Evolutionary conservation across 2,888 invertebrate genomes (phyloP).

Genomic region (Melikaiella ostensackeni): DNA sequence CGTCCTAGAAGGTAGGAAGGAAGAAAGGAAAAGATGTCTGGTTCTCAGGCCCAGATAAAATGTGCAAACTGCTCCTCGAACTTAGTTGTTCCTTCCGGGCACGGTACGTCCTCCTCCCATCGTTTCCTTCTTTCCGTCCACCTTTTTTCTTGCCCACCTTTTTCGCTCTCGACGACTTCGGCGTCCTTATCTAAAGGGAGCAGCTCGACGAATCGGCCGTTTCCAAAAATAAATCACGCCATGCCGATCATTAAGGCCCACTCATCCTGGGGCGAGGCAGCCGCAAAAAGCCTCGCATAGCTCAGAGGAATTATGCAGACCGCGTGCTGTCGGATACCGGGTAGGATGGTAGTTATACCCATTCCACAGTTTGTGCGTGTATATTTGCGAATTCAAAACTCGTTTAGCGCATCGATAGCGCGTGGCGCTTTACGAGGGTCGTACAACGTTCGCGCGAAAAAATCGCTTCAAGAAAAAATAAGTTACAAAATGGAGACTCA

Average conservation of each 20-base stretch:
- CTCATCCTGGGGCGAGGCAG: constrained; percentile 46
- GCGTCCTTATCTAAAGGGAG: constrained; percentile 35
- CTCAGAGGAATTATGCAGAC: constrained; percentile 65
- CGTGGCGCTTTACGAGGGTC: constrained; percentile 43
- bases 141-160: constrained; percentile 22
- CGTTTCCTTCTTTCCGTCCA: constrained; percentile 40
- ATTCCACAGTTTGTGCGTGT: constrained; percentile 60
- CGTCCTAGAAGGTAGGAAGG: constrained; percentile 21
- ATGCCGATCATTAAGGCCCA: constrained; percentile 65
- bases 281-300: constrained; percentile 51
- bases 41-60: constrained; percentile 60
- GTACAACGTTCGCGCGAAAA: constrained; percentile 27
- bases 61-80: constrained; percentile 58
- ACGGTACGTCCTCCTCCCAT: constrained; percentile 44
- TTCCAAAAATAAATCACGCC: constrained; percentile 73
- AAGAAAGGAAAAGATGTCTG: constrained; percentile 45
- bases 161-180: constrained; percentile 19
- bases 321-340: constrained; percentile 54
- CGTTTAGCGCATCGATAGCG: constrained; percentile 58
- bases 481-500: background rate
- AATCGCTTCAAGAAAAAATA: constrained; percentile 3
- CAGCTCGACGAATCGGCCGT: constrained; percentile 52
- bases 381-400: constrained; percentile 64
- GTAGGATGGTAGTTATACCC: constrained; percentile 64
- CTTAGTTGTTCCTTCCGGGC: constrained; percentile 64